Base-by-base conservation (phyloP, 2,797 vertebrate species). In the Borostomias antarcticus region DNA sequence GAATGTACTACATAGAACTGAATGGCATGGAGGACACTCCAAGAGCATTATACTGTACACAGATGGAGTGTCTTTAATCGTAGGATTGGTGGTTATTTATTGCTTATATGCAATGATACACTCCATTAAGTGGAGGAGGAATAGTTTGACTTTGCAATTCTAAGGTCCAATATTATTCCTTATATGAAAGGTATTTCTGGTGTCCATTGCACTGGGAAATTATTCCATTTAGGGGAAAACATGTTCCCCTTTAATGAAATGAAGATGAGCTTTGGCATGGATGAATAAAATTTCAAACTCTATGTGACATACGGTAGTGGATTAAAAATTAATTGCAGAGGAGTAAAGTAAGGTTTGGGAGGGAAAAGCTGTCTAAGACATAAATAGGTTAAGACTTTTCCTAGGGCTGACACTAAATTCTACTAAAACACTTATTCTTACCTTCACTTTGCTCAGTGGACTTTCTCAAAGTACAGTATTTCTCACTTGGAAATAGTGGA, bases 241-340 rank as follows among this genome's bases (percentile, higher is more conserved):
- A 35, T 58, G 65, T 77, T 86, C 81, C 40, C 65, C 57, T 78
- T 78, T 83, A 87, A 90, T 86, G 75, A 85, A 80, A 88, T 67
- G 66, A 74, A 47, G 72, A 87, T 85, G 74, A 74, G 69, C 64
- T 82, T 48, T 76, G 70, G 82, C 79, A 66, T 72, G 67, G 70
- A 81, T 83, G 85, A 77, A 83, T 83, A 83, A 69, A 82, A 78
- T 52, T 60, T 73, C 29, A 78, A 59, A 78, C 86, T 68, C 72
- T 60, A 74, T 77, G 77, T 76, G 72, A 74, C 74, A 50, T 72
- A 64, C 48, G 64, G 32, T 62, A 58, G 35, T 58, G 72, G 66
- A 72, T 62, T 1, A 0, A 86, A 83, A 77, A 77, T 85, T 80
- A 78, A 87, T 82, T 78, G 63, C 47, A 53, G 60, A 58, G 19